phyloP scores from a whole-genome alignment of 2,113 vertebrate species.

The Phyllostomus hastatus region DNA sequence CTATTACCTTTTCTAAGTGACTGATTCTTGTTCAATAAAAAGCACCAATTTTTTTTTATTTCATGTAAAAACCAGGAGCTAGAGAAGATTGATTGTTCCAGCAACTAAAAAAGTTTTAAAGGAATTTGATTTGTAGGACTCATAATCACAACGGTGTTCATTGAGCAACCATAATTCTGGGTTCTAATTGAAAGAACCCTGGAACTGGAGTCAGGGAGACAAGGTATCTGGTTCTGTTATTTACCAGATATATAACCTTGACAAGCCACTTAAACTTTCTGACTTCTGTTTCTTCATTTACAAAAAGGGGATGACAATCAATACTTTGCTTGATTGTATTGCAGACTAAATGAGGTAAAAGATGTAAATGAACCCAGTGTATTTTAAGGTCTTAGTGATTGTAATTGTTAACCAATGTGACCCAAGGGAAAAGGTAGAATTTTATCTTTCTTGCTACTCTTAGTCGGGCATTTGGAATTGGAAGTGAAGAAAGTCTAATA shows the following conservation, averaged over 20 bases:
- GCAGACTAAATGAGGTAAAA: background rate
- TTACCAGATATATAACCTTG: background rate
- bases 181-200: background rate
- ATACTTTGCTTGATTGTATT: background rate
- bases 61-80: background rate
- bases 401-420: background rate
- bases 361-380: background rate
- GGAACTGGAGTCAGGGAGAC: background rate
- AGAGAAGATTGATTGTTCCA: background rate
- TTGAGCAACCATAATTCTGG: background rate
- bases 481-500: background rate
- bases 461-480: background rate
- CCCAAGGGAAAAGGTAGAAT: background rate
- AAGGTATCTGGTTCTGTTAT: background rate
- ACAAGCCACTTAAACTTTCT: background rate
- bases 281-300: constrained; percentile 14
- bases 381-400: background rate
- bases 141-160: background rate
- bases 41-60: constrained; percentile 16
- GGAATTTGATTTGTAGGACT: background rate
- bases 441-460: constrained; percentile 8
- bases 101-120: background rate
- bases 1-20: background rate
- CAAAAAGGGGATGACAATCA: background rate
- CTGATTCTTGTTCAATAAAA: background rate